Conservation (phyloP, 2,888 invertebrate species). For the Allacma fusca region DNA sequence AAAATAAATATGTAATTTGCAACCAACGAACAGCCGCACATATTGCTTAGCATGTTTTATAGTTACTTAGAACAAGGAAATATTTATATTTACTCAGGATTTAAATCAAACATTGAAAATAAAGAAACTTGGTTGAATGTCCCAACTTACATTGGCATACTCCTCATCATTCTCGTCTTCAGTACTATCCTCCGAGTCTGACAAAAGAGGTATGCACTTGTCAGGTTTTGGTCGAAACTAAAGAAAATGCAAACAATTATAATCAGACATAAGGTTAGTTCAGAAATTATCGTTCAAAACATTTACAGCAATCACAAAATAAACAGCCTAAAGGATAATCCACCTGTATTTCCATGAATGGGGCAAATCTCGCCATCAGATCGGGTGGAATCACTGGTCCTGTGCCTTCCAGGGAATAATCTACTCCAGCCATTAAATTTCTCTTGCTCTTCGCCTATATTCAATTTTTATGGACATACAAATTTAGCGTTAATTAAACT, state of each 20-base stretch:
- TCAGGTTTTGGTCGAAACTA: slow-evolving; percentile 29
- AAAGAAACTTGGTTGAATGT: too few relatives aligned
- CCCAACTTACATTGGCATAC: slow-evolving; percentile 7
- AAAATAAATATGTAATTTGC: not conserved
- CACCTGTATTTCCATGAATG: slow-evolving; percentile 43
- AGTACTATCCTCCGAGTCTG: slow-evolving; percentile 33
- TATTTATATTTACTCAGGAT: too few relatives aligned
- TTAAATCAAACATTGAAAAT: too few relatives aligned
- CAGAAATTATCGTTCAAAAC: too few relatives aligned
- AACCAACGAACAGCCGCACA: too few relatives aligned
- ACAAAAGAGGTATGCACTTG: slow-evolving; percentile 20
- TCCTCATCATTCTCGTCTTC: slow-evolving; percentile 43
- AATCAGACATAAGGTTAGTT: too few relatives aligned
- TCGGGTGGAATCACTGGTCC: slow-evolving; percentile 37
- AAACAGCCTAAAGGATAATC: not conserved
- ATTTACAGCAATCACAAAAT: too few relatives aligned
- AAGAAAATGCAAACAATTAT: too few relatives aligned
- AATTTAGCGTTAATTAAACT: too few relatives aligned
- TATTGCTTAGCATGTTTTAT: too few relatives aligned
- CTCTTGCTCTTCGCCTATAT: not conserved
- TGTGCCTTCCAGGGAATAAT: slow-evolving; percentile 30
- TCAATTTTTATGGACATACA: not conserved
- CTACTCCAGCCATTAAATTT: not conserved
- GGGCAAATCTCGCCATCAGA: slow-evolving; percentile 39
- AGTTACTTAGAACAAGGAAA: too few relatives aligned